These are phyloP conservation scores for Daptonema setosum DNA, from an alignment of 2,888 invertebrate species.

Conservation along the genomic window DNA sequence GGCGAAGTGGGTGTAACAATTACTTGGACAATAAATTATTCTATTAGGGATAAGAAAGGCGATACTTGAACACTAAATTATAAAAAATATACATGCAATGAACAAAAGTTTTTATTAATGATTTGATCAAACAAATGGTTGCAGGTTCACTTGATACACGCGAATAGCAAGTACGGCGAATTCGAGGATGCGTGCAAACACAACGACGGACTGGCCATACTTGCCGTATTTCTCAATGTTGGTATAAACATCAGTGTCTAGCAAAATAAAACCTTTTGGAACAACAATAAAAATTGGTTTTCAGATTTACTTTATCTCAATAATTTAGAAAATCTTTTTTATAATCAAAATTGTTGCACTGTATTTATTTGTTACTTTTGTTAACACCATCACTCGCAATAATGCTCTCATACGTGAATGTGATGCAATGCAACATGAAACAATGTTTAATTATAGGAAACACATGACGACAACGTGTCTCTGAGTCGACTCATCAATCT, in stretches of 20 bases:
- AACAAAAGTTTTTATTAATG: background rate
- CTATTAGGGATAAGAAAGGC: background rate
- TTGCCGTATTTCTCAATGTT: conserved; percentile 25
- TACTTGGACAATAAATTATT: background rate
- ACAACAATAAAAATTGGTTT: too few relatives aligned
- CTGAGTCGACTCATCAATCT: conserved; percentile 17
- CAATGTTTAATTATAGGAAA: conserved; percentile 14
- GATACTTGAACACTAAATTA: background rate
- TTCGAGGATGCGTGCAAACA: conserved; percentile 23
- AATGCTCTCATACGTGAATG: too few relatives aligned
- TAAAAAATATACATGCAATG: background rate
- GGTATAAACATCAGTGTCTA: too few relatives aligned
- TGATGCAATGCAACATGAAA: background rate
- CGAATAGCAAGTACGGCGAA: conserved; percentile 21
- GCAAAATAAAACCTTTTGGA: too few relatives aligned
- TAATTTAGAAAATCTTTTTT: too few relatives aligned
- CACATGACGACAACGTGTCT: conserved; percentile 22
- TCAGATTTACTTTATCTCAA: too few relatives aligned
- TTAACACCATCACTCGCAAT: too few relatives aligned
- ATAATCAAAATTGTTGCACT: too few relatives aligned
- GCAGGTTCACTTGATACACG: conserved; percentile 24
- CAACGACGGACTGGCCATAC: conserved; percentile 21
- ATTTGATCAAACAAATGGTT: background rate
- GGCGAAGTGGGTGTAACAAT: background rate
- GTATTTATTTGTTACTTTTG: too few relatives aligned